A percentile compares a stretch with the other conserved stretches of the same genome.
Conservation (phyloP, 2,797 vertebrate genomes). For the Muraenolepis orangiensis region DNA sequence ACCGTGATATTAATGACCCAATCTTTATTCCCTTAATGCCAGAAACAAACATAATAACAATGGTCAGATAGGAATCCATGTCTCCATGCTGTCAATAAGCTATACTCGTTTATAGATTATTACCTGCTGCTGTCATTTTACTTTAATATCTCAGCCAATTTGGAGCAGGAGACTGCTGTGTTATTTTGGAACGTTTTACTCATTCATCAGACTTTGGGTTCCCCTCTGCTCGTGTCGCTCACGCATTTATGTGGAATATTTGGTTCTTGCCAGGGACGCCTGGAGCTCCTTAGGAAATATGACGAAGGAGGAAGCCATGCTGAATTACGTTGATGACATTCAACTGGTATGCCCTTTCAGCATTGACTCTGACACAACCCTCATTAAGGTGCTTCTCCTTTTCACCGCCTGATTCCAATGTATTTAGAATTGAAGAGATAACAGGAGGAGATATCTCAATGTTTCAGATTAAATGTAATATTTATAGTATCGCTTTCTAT, state of each 20-base stretch:
- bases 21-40: background rate
- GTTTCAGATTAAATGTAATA: too few relatives aligned
- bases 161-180: background rate
- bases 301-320: conserved; percentile 94
- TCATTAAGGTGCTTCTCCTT: background rate
- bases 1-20: background rate
- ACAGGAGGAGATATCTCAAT: background rate
- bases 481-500: background rate
- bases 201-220: background rate
- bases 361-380: background rate
- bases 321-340: conserved; percentile 93
- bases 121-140: background rate
- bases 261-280: conserved; percentile 81
- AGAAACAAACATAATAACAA: background rate
- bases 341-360: conserved; percentile 80
- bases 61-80: background rate
- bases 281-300: conserved; percentile 92
- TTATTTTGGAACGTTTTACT: background rate
- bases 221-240: background rate
- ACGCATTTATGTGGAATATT: conserved; percentile 25
- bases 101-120: background rate
- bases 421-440: background rate
- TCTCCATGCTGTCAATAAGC: background rate
- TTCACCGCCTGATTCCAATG: background rate
- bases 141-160: background rate